Evolutionary conservation across 2,113 vertebrate genomes (phyloP).

Genomic region (Aplodontia rufa): DNA sequence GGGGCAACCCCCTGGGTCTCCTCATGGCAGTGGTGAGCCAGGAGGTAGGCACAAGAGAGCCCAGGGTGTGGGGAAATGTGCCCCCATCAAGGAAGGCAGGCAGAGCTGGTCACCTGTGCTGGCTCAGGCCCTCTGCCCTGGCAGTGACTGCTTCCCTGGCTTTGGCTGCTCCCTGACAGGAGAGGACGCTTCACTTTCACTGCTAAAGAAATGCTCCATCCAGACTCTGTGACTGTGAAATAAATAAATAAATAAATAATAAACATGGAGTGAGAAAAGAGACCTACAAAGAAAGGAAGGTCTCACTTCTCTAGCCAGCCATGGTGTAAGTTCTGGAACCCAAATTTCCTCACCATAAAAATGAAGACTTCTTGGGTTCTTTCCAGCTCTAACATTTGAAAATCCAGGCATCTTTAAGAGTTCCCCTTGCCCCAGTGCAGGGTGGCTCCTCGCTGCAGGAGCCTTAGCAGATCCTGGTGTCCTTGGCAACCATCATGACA

Average conservation of each 20-base stretch:
- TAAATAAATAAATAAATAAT: neutral
- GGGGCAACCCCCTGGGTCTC: neutral
- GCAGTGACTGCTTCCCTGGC: no score
- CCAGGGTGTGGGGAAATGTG: neutral
- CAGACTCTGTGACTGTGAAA: neutral
- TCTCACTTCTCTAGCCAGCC: neutral
- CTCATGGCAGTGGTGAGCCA: neutral
- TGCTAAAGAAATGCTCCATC: neutral
- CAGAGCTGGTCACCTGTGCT: neutral
- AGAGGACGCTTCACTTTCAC: neutral
- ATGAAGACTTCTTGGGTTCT: neutral
- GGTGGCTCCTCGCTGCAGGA: neutral
- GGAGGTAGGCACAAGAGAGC: neutral
- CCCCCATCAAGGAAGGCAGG: neutral
- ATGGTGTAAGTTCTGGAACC: rapidly evolving
- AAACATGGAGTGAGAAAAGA: neutral
- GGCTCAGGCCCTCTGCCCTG: neutral
- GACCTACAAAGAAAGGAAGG: neutral
- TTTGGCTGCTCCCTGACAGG: neutral
- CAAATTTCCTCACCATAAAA: neutral
- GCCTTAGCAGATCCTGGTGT: neutral
- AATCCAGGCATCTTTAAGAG: neutral
- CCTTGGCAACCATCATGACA: neutral
- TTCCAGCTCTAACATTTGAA: neutral
- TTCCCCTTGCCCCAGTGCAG: neutral